Evolutionary conservation across 2,888 invertebrate species (phyloP).

Genomic region (Therioaphis trifolii): DNA sequence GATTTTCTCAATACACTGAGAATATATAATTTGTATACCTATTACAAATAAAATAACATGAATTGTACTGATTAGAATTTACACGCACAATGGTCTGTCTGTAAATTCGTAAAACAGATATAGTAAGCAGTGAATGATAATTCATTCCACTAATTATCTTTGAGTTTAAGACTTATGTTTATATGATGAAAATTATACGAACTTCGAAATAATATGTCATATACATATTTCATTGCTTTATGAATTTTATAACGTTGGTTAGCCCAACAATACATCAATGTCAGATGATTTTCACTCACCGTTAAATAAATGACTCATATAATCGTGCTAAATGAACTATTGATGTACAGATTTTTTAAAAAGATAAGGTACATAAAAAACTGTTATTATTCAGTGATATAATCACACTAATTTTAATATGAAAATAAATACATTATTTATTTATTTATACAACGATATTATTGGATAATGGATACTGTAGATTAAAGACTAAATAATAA

Average conservation of each 20-base stretch:
- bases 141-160: not conserved
- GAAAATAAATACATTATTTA: not conserved
- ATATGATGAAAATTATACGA: not conserved
- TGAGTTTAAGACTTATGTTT: not conserved
- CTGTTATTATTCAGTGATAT: not conserved
- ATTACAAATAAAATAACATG: no score
- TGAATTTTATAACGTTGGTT: not conserved
- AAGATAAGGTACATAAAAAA: slow-evolving; percentile 19
- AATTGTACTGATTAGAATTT: no score
- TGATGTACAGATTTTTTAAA: slow-evolving; percentile 23
- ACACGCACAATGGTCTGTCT: no score
- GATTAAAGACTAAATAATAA: no score
- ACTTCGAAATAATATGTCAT: not conserved
- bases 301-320: slow-evolving; percentile 22
- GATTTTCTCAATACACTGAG: no score
- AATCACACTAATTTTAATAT: not conserved
- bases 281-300: slow-evolving; percentile 29
- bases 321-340: slow-evolving; percentile 9
- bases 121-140: no score
- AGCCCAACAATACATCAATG: slow-evolving; percentile 39
- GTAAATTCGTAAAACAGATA: no score
- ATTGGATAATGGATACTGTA: no score
- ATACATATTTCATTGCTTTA: slow-evolving; percentile 20
- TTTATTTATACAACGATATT: no score
- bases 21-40: no score